These are phyloP conservation scores for Gracilinanus agilis DNA, from an alignment of 2,113 vertebrate genomes.

Conservation along the genomic window DNA sequence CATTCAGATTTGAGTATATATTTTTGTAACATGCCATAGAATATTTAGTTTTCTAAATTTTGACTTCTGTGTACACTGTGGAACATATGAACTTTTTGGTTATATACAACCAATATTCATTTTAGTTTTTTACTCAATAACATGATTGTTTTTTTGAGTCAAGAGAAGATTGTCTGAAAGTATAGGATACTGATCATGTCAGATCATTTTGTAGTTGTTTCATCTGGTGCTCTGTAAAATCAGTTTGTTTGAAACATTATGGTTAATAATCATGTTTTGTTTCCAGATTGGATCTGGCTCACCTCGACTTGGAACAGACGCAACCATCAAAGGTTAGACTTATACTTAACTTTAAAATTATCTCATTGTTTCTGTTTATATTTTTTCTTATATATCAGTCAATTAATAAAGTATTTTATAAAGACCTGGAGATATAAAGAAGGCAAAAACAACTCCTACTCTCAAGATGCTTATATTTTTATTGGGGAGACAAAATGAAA, in stretches of 20 bases:
- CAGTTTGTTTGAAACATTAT: not conserved
- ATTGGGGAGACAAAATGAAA: not conserved
- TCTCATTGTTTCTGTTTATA: not conserved
- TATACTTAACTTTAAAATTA: conserved; percentile 30
- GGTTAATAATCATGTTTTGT: conserved; percentile 48
- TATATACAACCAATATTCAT: not conserved
- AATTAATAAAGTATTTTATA: not conserved
- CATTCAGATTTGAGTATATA: conserved; percentile 30
- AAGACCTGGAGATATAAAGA: not conserved
- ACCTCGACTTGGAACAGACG: conserved; percentile 89
- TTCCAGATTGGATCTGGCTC: conserved; percentile 91
- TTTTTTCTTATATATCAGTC: not conserved
- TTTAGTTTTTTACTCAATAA: conserved; percentile 31
- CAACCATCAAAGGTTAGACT: conserved; percentile 90
- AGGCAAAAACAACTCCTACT: not conserved
- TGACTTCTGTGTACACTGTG: not conserved
- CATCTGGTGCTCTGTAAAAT: conserved; percentile 15
- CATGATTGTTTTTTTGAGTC: not conserved
- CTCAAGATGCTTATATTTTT: not conserved
- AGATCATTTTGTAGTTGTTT: not conserved
- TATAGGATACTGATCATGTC: not conserved
- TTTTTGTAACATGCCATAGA: conserved; percentile 25
- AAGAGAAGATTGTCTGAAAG: not conserved
- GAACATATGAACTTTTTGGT: conserved; percentile 45
- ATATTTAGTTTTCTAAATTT: not conserved